Conservation (phyloP, 2,113 vertebrate species). For the Brachyistius frenatus region DNA sequence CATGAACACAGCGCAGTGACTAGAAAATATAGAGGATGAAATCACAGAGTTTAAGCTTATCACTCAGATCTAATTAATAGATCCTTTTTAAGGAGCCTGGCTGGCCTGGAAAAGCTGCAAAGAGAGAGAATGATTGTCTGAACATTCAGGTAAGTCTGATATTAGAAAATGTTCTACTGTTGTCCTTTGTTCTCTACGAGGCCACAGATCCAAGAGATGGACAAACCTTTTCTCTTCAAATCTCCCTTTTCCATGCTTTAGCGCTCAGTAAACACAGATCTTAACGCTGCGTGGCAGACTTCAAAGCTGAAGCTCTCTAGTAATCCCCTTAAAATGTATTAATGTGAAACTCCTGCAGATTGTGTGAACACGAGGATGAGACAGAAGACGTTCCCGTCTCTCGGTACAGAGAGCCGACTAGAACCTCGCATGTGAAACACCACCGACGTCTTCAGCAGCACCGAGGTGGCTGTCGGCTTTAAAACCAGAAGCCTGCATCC, state of each 20-base stretch:
- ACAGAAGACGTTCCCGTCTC: neutral
- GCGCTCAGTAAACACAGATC: conserved; percentile 28
- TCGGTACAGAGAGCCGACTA: too few relatives aligned
- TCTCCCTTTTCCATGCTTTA: conserved; percentile 5
- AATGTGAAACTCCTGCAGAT: conserved; percentile 37
- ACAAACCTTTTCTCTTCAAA: neutral
- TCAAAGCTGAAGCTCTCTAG: conserved; percentile 22
- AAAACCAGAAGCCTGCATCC: conserved; percentile 18
- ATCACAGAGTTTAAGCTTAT: too few relatives aligned
- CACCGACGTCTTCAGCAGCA: conserved; percentile 24
- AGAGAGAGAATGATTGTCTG: too few relatives aligned
- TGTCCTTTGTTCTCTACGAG: neutral
- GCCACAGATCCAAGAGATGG: conserved; percentile 18
- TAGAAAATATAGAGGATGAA: too few relatives aligned
- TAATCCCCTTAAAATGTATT: conserved; percentile 42
- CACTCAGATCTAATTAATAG: too few relatives aligned
- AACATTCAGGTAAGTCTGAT: too few relatives aligned
- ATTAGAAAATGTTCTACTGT: too few relatives aligned
- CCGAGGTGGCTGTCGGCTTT: conserved; percentile 54
- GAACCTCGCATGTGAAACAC: conserved; percentile 26
- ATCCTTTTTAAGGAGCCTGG: too few relatives aligned
- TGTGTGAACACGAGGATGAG: conserved; percentile 27
- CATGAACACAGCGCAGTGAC: too few relatives aligned
- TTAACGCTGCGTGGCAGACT: conserved; percentile 19
- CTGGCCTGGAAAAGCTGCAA: too few relatives aligned